Base-by-base conservation (phyloP, 2,888 invertebrate species). In the Pseudoips prasinana region DNA sequence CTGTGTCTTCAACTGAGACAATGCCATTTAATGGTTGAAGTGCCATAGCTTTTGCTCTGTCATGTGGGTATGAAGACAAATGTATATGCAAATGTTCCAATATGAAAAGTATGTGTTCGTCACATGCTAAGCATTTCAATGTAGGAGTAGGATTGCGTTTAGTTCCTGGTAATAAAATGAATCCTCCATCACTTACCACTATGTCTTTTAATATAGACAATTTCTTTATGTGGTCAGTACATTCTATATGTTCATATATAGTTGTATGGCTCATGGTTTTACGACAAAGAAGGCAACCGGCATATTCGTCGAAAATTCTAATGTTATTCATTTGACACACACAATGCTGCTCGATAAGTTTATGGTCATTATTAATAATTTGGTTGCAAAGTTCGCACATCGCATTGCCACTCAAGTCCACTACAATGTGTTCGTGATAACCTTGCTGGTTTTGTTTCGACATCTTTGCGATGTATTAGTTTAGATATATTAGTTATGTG, bases 1-100 rank as follows among this genome's bases (percentile, higher is more conserved):
- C 48, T 19, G 34, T 54, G n/a, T 58, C 60, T 31, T 70, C 64
- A 0, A 76, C 67, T 8, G 73, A 69, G 40, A 76, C 73, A 50
- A 79, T 73, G 1, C 69, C 77, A 39, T 79, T 77, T 11, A 62
- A 45, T 5, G 75, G 73, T 39, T 75, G 76, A 1, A 78, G 53
- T 7, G 58, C 64, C 41, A 75, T 69, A 1, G 71, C 50, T 19
- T 64, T 52, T 7, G 64, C 66, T 49, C 63, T 47, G 39, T 27
- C 54, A 30, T 77, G 76, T 27, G 24, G 58, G 5, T 18, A 7
- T 8, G 61, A 56, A 14, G 22, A 8, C 26, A 67, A 40, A 30
- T 77, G 76, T 20, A 20, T 5, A 14, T 20, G 2, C 20, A 20
- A 20, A 5, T 18, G 20, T 7, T 14, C 3, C n/a, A 20, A 7